phyloP scores from a whole-genome alignment of 2,888 invertebrate species.

The Drosophila pegasa region DNA sequence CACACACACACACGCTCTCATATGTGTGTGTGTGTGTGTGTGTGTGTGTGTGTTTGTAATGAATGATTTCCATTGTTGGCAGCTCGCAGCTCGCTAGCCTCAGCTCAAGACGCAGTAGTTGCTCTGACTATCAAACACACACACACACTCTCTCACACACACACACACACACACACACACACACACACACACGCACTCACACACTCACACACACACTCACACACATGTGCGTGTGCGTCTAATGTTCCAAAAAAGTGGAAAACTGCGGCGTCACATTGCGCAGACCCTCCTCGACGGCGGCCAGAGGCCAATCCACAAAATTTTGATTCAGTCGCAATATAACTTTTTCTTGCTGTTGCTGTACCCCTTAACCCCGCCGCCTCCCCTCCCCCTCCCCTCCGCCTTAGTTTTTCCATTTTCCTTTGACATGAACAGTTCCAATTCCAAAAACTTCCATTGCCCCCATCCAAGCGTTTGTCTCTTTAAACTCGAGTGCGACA shows the following conservation, averaged over 20 bases:
- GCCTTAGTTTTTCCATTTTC: neutral
- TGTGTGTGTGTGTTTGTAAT: conserved; percentile 26
- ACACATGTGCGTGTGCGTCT: conserved; percentile 39
- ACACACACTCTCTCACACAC: neutral
- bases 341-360: neutral
- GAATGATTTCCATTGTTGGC: conserved; percentile 76
- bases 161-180: conserved; percentile 8
- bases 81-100: conserved; percentile 9
- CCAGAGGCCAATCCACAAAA: conserved; percentile 9
- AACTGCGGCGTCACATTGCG: conserved; percentile 62
- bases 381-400: neutral
- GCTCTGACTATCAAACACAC: conserved; percentile 29
- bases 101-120: conserved; percentile 57
- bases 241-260: conserved; percentile 47
- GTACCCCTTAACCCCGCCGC: too few relatives aligned
- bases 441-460: conserved; percentile 1
- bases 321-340: conserved; percentile 7
- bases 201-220: conserved; percentile 1
- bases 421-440: neutral
- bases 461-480: conserved; percentile 18
- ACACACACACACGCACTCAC: neutral
- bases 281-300: conserved; percentile 23
- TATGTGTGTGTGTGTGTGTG: neutral
- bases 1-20: neutral
- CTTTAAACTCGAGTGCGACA: conserved; percentile 45